Conservation (phyloP, 2,113 vertebrate genomes). For the Tylochromis polylepis region DNA sequence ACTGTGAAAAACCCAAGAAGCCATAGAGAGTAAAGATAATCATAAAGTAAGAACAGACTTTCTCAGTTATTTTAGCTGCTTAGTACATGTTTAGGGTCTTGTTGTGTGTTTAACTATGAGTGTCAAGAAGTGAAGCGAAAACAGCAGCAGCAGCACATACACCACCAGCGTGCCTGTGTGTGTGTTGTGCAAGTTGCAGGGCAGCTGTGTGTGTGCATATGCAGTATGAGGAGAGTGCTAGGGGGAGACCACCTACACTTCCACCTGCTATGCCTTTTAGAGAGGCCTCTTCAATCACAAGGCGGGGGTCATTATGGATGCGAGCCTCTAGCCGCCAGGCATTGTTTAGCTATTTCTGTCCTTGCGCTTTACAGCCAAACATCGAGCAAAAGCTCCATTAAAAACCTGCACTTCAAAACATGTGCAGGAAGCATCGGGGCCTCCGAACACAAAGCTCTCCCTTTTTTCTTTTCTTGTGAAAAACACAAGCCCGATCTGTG, state of each 20-base stretch:
- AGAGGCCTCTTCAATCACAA: slow-evolving; percentile 65
- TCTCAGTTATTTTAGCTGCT: neutral
- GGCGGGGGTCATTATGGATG: slow-evolving; percentile 67
- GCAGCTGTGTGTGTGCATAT: slow-evolving; percentile 36
- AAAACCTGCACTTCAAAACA: slow-evolving; percentile 38
- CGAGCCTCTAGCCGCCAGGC: slow-evolving; percentile 51
- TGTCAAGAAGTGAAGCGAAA: slow-evolving; percentile 1
- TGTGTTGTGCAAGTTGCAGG: neutral
- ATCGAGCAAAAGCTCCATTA: slow-evolving; percentile 46
- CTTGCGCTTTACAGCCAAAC: slow-evolving; percentile 41
- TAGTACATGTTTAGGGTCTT: neutral
- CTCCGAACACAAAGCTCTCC: neutral
- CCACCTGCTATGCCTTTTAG: slow-evolving; percentile 68
- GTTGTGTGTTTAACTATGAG: neutral
- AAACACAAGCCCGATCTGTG: neutral
- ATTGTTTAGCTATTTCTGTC: slow-evolving; percentile 73
- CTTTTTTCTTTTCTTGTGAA: neutral
- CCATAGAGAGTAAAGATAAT: neutral
- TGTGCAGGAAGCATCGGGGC: slow-evolving; percentile 17
- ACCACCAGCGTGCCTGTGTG: neutral
- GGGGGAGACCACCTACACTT: slow-evolving; percentile 72
- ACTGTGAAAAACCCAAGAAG: neutral
- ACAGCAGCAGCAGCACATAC: slow-evolving; percentile 6
- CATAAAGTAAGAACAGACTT: neutral
- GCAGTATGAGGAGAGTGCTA: slow-evolving; percentile 48